Conservation (phyloP, 2,888 invertebrate species). For the Lasioglossum zephyrum region DNA sequence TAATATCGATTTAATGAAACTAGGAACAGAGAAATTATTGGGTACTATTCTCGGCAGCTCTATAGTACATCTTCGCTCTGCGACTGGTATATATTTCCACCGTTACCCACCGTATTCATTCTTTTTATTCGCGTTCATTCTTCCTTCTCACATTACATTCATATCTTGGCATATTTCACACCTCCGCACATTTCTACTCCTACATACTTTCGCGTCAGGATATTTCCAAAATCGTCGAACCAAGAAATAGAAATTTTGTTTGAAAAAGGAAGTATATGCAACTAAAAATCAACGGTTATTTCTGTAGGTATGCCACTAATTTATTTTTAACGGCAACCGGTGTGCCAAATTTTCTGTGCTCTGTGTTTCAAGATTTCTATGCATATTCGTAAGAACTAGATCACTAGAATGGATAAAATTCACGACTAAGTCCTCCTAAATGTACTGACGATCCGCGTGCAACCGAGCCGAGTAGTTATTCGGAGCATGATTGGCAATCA, state of each 20-base stretch:
- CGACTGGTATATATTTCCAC: background rate
- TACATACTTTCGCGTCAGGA: background rate
- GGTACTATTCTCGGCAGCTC: background rate
- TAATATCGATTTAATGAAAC: background rate
- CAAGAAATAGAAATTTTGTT: too few species aligned
- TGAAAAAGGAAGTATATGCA: too few species aligned
- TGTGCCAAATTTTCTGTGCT: too few species aligned
- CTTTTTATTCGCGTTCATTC: background rate
- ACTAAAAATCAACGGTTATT: too few species aligned
- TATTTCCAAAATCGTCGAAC: background rate
- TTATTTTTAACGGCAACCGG: too few species aligned
- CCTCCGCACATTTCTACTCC: background rate
- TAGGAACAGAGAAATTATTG: background rate
- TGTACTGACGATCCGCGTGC: background rate
- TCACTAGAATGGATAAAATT: too few species aligned
- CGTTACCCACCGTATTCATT: background rate
- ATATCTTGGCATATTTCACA: background rate
- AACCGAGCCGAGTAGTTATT: background rate
- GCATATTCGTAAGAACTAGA: too few species aligned
- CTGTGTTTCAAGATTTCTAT: too few species aligned
- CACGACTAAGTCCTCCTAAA: background rate
- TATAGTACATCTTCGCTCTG: background rate
- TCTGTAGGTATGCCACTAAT: too few species aligned
- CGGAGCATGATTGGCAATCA: background rate
- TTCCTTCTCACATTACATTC: background rate